Conservation (phyloP, 2,888 invertebrate genomes). For the Pristionchus exspectatus region DNA sequence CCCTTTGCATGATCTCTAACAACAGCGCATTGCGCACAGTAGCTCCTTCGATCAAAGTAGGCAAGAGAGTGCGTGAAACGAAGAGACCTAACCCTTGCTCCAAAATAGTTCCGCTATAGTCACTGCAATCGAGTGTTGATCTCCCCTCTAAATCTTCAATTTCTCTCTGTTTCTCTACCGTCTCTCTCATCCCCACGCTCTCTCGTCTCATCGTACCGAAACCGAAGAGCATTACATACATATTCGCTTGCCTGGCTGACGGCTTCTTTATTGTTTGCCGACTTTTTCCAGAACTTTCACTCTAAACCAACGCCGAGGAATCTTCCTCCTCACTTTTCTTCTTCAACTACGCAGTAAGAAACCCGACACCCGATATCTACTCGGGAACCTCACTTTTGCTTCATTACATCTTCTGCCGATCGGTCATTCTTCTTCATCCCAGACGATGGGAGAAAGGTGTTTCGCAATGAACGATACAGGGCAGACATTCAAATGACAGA, state of each 20-base stretch:
- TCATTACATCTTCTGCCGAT: neutral
- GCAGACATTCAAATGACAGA: no score
- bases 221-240: slow-evolving; percentile 36
- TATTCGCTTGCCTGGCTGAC: neutral
- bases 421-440: neutral
- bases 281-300: slow-evolving; percentile 17
- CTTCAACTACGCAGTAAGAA: neutral
- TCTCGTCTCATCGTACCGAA: slow-evolving; percentile 3
- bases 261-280: slow-evolving; percentile 10
- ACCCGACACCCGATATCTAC: neutral
- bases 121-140: slow-evolving; percentile 2
- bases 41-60: neutral
- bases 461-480: no score
- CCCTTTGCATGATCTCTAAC: neutral
- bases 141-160: neutral
- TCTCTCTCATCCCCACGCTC: slow-evolving; percentile 5
- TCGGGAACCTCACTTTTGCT: neutral
- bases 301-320: slow-evolving; percentile 20
- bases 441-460: no score
- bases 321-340: neutral
- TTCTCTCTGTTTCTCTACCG: neutral
- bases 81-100: neutral
- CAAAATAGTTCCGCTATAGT: neutral
- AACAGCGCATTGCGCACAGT: neutral
- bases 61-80: neutral